Evolutionary conservation across 2,888 invertebrate species (phyloP), one percentile per base, ranked within the genome.

Genomic region (Linhomoeus sp.): DNA sequence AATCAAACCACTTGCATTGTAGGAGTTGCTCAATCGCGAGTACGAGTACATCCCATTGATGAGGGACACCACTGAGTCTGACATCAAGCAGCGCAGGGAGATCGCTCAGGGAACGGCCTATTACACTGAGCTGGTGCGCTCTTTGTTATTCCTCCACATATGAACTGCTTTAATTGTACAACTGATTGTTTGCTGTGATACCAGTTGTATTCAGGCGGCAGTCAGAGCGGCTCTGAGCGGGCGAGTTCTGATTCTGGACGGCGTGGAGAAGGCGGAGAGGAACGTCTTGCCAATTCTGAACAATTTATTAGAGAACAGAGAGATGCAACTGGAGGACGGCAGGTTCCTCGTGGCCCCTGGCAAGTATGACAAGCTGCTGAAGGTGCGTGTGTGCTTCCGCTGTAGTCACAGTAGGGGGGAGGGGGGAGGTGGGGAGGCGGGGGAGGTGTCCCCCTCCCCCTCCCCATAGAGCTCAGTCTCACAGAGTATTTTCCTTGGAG

Each of bases 291-390:
- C 92, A 35, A 82, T 94, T 43, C 71, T 94, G 38, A 94, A 94
- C 68, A 94, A 94, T 70, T 72, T 94, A 46, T 70, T 43, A 7
- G 90, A 90, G 69, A 90, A 90, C 68, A 74, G 92, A 48, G 94
- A 94, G 70, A 92, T 94, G 90, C 87, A 92, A 68, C 72, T 94
- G 50, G 92, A 94, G 70, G 92, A 92, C 71, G 94, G 94, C 0
- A 72, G 88, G 56, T 84, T 92, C 65, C 71, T 94, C 37, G 80
- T 94, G 64, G 80, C 87, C 0, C 79, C 87, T 12, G 70, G 76
- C 3, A 76, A 87, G 70, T 94, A 85, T 63, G 90, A 94, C 63
- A 81, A 82, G 65, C 70, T 94, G 19, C 67, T 86, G 17, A 67
- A 82, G 74, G 86, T 85, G 63, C 43, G 48, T 47, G 19, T 36